Evolutionary conservation across 2,888 invertebrate genomes (phyloP).

Genomic region (Harmothoe impar): DNA sequence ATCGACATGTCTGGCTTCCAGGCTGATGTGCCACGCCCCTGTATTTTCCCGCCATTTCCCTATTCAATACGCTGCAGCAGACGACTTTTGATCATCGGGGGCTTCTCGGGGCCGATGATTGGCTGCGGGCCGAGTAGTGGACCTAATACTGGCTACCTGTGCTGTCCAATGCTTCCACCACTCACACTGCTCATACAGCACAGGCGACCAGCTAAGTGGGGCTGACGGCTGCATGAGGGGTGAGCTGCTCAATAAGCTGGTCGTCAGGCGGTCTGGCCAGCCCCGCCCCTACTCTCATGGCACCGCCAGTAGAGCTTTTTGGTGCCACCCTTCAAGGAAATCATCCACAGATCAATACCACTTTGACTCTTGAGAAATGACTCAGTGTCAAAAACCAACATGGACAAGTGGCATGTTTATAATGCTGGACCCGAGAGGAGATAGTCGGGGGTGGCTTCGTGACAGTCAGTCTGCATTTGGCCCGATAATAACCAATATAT

Average conservation of each 20-base stretch:
- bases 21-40: no score
- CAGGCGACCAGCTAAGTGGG: no score
- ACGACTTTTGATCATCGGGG: neutral
- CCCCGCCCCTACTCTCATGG: conserved; percentile 8
- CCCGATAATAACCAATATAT: neutral
- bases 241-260: neutral
- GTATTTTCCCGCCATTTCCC: neutral
- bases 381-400: neutral
- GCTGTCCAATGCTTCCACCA: neutral
- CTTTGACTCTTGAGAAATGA: neutral
- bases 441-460: neutral
- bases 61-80: neutral
- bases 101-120: neutral
- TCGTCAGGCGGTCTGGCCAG: conserved; percentile 9
- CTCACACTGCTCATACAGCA: neutral
- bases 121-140: no score
- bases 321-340: neutral
- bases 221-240: neutral
- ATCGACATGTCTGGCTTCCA: no score
- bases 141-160: neutral
- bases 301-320: neutral
- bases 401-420: conserved; percentile 3
- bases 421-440: neutral
- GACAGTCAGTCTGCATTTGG: neutral
- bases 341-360: conserved; percentile 29